These are phyloP conservation scores for Bergia puertoricense DNA, from an alignment of 92 coral and sea anemone species.

Conservation along the genomic window DNA sequence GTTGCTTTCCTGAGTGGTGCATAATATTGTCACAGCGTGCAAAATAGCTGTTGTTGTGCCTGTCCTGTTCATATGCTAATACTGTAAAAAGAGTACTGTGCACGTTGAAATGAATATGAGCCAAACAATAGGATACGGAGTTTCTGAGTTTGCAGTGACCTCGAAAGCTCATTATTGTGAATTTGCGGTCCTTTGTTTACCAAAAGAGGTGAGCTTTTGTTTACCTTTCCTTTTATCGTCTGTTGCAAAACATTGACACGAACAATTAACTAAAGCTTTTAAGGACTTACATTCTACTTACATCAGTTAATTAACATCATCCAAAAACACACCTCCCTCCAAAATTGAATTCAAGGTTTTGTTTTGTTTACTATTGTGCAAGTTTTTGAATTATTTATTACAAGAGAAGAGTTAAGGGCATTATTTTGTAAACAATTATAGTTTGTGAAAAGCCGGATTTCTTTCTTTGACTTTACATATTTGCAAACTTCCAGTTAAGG, in stretches of 20 bases:
- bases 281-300: slow-evolving; percentile 4
- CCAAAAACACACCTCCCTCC: slow-evolving; percentile 31
- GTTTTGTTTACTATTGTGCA: not conserved
- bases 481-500: not conserved
- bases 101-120: slow-evolving; percentile 25
- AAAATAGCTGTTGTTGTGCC: not conserved
- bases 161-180: slow-evolving; percentile 47
- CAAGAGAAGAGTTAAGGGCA: not conserved
- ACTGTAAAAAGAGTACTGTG: not conserved
- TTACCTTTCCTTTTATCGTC: slow-evolving; percentile 43
- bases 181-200: slow-evolving; percentile 37
- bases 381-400: slow-evolving; percentile 13
- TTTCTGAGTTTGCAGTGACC: slow-evolving; percentile 54
- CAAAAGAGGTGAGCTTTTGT: slow-evolving; percentile 46
- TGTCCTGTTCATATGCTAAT: slow-evolving; percentile 37
- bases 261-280: slow-evolving; percentile 55
- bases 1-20: not conserved
- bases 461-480: not conserved
- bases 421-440: not conserved
- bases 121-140: slow-evolving; percentile 61
- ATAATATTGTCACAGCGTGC: slow-evolving; percentile 19
- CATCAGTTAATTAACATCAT: slow-evolving; percentile 7
- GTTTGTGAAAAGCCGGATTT: not conserved
- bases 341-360: not conserved
- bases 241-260: slow-evolving; percentile 69